These are phyloP conservation scores for Dasyprocta punctata DNA, from an alignment of 2,113 vertebrate species.

Conservation along the genomic window DNA sequence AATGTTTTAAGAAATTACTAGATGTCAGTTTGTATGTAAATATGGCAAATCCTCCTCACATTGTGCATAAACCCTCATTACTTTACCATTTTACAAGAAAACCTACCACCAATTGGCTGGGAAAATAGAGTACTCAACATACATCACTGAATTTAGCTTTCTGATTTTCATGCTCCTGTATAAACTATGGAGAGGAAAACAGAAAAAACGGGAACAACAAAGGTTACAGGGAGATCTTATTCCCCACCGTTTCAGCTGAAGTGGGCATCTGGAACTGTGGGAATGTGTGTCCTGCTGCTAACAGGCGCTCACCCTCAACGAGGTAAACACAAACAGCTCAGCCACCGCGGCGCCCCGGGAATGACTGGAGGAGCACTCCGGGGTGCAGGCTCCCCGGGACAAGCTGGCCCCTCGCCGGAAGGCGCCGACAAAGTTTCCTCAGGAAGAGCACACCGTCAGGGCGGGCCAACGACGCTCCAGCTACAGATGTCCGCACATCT, in stretches of 20 bases:
- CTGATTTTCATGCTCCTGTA: neutral
- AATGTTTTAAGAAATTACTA: slow-evolving; percentile 43
- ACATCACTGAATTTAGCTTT: neutral
- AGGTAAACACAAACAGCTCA: neutral
- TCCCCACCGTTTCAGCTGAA: neutral
- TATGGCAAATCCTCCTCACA: neutral
- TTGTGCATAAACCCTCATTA: neutral
- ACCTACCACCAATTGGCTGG: neutral
- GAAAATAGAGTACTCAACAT: neutral
- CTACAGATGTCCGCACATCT: neutral
- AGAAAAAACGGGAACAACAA: neutral
- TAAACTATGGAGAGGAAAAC: neutral
- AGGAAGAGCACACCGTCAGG: neutral
- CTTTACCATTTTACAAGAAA: slow-evolving; percentile 3
- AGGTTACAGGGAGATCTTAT: neutral
- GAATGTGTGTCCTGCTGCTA: neutral
- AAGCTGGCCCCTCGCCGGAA: neutral
- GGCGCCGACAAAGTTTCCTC: neutral
- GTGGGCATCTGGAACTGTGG: neutral
- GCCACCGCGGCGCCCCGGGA: neutral
- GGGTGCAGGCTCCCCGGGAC: neutral
- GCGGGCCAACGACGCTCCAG: neutral
- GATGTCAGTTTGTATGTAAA: neutral
- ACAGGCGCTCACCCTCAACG: neutral
- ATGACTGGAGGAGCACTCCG: neutral